phyloP scores from a whole-genome alignment of 1,140 invertebrate species.

The Ceratina japonica region DNA sequence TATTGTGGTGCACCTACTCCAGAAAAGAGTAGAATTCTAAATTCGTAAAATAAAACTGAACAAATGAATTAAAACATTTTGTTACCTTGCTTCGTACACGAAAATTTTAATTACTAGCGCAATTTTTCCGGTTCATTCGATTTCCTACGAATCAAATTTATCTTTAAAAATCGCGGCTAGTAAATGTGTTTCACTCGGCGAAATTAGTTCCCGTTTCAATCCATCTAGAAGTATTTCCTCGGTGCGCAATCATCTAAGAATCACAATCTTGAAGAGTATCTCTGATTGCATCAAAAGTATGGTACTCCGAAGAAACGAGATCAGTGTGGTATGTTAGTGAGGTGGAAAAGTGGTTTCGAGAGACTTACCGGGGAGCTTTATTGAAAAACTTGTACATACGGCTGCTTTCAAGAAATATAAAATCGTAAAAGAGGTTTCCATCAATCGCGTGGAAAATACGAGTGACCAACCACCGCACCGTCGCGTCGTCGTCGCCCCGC shows the following conservation, averaged over 20 bases:
- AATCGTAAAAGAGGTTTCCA: constrained; percentile 11
- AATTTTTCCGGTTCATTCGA: too few species aligned
- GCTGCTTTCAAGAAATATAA: constrained; percentile 21
- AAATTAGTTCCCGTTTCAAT: neutral
- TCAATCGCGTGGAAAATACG: constrained; percentile 17
- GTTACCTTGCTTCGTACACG: too few species aligned
- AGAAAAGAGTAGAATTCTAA: too few species aligned
- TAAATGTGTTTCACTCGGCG: neutral
- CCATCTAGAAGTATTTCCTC: neutral
- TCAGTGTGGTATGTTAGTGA: constrained; percentile 48
- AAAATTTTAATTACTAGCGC: too few species aligned
- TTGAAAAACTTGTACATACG: constrained; percentile 15
- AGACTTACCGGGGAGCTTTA: constrained; percentile 39
- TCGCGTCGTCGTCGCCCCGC: too few species aligned
- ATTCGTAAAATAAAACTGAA: too few species aligned
- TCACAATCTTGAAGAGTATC: constrained; percentile 33
- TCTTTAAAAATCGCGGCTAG: too few species aligned
- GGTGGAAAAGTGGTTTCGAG: constrained; percentile 55
- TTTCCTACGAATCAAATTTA: too few species aligned
- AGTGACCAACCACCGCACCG: neutral
- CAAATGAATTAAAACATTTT: too few species aligned
- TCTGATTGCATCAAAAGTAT: constrained; percentile 41
- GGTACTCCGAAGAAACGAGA: constrained; percentile 41
- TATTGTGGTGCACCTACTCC: too few species aligned
- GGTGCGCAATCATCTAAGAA: neutral